Evolutionary conservation across 2,888 invertebrate species (phyloP), one percentile per base, ranked within the genome.

Genomic region (Rhaphigaster nebulosa): DNA sequence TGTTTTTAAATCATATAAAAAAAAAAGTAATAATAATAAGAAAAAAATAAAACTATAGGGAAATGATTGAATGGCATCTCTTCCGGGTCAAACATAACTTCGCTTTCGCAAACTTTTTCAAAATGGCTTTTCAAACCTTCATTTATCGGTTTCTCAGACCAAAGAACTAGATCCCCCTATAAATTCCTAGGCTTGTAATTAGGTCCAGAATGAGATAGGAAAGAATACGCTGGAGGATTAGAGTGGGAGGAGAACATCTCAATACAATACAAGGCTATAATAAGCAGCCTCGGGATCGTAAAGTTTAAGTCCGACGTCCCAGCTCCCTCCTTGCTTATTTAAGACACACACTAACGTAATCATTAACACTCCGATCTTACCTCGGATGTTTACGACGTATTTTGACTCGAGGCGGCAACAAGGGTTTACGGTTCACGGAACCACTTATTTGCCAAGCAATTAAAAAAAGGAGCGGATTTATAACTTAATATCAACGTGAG

Each of bases 241-340:
- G 84, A 84, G 84, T 84, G 84, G 84, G 84, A n/a, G 84, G 41
- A 18, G 84, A 84, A 84, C 84, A 84, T 84, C 84, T 84, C 84
- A 84, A 84, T 84, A 84, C 84, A 84, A 84, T 84, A 84, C 84
- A 84, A 84, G 84, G 45, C 84, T 84, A 84, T 84, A 84, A 84
- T 84, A 84, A 84, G 45, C 84, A 84, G 41, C 3, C 45, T 50
- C 4, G 1, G n/a, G 84, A 10, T 84, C 84, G 84, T 84, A 84
- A 84, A 84, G 45, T 84, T 45, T 45, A 45, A n/a, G 84, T n/a
- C 45, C 45, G 84, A 84, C 84, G 45, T 50, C 45, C 45, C 45
- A 45, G 45, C 84, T 84, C 45, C 84, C 45, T 50, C 45, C 45
- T 41, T 26, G 10, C 84, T 84, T 84, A 84, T 84, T 84, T 84